phyloP scores from a whole-genome alignment of 2,113 vertebrate genomes.

The Mormyrus iriodes region DNA sequence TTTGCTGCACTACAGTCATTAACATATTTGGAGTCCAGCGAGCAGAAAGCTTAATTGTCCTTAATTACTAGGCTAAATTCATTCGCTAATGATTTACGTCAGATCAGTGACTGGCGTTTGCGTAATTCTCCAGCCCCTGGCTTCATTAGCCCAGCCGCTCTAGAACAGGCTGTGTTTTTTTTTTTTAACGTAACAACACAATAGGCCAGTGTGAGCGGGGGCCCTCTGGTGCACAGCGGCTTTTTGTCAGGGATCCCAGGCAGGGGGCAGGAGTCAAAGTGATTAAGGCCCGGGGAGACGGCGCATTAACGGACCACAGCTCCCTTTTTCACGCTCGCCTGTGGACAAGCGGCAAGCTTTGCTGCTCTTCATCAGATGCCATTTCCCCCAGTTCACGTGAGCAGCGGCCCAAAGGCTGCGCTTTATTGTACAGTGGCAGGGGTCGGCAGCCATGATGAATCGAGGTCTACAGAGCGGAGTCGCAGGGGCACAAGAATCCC shows the following conservation, averaged over 20 bases:
- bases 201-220: constrained; percentile 17
- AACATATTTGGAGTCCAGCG: constrained; percentile 78
- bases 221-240: not conserved
- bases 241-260: not conserved
- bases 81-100: constrained; percentile 75
- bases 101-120: constrained; percentile 73
- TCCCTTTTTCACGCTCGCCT: not conserved
- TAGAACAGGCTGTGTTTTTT: constrained; percentile 44
- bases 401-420: not conserved
- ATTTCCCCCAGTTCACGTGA: not conserved
- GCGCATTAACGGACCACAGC: constrained; percentile 10
- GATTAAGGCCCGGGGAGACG: constrained; percentile 4
- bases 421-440: not conserved
- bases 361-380: too few relatives aligned
- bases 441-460: not conserved
- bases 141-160: constrained; percentile 70
- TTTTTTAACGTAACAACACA: constrained; percentile 43
- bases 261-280: constrained; percentile 15
- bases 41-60: constrained; percentile 86
- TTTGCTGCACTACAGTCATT: constrained; percentile 68
- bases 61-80: constrained; percentile 83
- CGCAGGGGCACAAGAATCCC: not conserved
- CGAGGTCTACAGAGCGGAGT: not conserved
- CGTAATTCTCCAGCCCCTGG: constrained; percentile 71
- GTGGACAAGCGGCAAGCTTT: not conserved